Conservation (phyloP, 2,113 vertebrate genomes). For the Zapornia atra region DNA sequence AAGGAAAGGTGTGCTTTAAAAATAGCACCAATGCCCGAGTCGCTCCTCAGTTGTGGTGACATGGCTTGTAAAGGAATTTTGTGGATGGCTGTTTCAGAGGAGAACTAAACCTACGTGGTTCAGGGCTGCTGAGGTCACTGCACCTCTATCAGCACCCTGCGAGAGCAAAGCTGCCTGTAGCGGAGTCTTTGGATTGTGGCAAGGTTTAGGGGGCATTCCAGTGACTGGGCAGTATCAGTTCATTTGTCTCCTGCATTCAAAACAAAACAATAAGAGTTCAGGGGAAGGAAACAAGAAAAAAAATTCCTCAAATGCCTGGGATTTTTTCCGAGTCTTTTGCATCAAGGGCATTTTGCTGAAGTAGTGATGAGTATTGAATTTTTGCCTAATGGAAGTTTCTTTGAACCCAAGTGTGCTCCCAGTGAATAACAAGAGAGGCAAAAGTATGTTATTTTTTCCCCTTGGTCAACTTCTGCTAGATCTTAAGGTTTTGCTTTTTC, state of each 20-base stretch:
- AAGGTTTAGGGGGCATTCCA: not conserved
- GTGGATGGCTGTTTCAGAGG: not conserved
- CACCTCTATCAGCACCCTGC: not conserved
- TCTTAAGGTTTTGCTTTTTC: not conserved
- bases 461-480: conserved; percentile 9
- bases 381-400: conserved; percentile 39
- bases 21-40: not conserved
- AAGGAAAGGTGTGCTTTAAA: not conserved
- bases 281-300: not conserved
- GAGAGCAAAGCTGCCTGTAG: not conserved
- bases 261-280: not conserved
- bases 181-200: not conserved
- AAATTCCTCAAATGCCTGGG: not conserved
- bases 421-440: not conserved
- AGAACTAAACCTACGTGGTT: not conserved
- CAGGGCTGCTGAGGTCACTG: not conserved
- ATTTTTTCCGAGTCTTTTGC: not conserved
- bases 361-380: not conserved
- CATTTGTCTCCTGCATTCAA: conserved; percentile 1
- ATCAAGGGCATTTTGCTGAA: conserved; percentile 6
- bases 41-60: not conserved
- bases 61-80: not conserved
- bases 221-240: not conserved
- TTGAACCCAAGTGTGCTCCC: conserved; percentile 11
- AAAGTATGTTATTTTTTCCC: not conserved